Base-by-base conservation (phyloP, 2,888 invertebrate genomes). In the Caradrina kadenii region DNA sequence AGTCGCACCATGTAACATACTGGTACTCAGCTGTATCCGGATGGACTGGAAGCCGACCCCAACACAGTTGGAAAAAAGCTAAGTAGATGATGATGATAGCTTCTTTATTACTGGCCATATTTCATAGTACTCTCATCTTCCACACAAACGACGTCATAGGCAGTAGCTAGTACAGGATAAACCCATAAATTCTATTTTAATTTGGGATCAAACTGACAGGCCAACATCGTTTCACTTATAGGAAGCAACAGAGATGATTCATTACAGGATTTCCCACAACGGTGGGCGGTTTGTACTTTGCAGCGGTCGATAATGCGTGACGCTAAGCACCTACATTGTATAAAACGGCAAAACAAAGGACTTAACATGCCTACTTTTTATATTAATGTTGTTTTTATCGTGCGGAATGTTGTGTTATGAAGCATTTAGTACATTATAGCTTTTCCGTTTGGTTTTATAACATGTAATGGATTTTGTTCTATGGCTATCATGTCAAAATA, bases 201-300 rank as follows among this genome's bases (percentile, higher is more conserved):
- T 65, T 80, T 50, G 2, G 62, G 70, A 78, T 66, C n/a, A 63
- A 56, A 63, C 59, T 39, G 61, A 54, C 21, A 63, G 42, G 35
- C 59, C 19, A 61, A 56, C 69, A 69, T 39, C 52, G 39, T 39
- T 64, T 60, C 17, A 69, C 48, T 56, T 22, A 15, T 45, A 79
- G 64, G 56, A 65, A 70, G 60, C 64, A 60, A 22, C 53, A 65
- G 26, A 71, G 54, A 74, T 82, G 73, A 81, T 80, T 80, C 77
- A 81, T 82, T 68, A 59, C 83, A 74, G 80, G 80, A 82, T 72
- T 81, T 82, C 80, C 82, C 70, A 65, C 31, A 56, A 26, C 53
- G 15, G 59, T 62, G 65, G 64, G 64, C 50, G 60, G 78, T 65
- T 65, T 17, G 45, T 45, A 45, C 45, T 39, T 65, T 59, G 53